Evolutionary conservation across 2,113 vertebrate genomes (phyloP).

Genomic region (Brachypteracias leptosomus): DNA sequence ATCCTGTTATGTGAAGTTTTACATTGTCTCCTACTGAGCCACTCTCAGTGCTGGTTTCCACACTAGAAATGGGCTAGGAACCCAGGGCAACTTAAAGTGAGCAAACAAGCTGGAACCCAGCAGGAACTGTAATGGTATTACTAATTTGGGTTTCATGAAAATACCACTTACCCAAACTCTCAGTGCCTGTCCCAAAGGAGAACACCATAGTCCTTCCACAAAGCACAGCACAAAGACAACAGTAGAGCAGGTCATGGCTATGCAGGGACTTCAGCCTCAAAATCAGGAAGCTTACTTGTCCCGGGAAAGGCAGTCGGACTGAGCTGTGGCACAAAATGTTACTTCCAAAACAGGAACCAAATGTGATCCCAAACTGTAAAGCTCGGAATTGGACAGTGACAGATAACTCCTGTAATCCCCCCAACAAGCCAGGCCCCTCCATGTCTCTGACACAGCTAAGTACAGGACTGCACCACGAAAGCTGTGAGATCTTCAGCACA

Average conservation of each 20-base stretch:
- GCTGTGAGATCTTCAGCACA: background rate
- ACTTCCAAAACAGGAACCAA: background rate
- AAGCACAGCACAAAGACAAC: background rate
- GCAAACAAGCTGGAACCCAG: background rate
- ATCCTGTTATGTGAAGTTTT: background rate
- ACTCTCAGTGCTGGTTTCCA: background rate
- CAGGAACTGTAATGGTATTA: background rate
- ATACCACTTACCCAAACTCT: background rate
- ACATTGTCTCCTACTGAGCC: background rate
- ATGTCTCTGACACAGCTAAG: fast-evolving
- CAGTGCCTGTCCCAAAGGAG: background rate
- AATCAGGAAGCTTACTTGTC: background rate
- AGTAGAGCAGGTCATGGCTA: fast-evolving
- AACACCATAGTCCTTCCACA: background rate
- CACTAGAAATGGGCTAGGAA: background rate
- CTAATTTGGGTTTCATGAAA: background rate
- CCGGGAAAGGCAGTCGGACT: background rate
- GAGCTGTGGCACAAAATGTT: fast-evolving
- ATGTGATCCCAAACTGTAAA: background rate
- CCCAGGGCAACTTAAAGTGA: background rate
- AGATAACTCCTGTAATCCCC: background rate
- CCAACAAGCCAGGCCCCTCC: background rate
- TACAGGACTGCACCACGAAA: fast-evolving
- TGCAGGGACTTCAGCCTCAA: background rate
- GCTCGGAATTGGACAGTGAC: background rate